A percentile compares a stretch with the other conserved stretches of the same genome.
phyloP scores from a whole-genome alignment of 2,113 vertebrate genomes.

The Theristicus caerulescens region DNA sequence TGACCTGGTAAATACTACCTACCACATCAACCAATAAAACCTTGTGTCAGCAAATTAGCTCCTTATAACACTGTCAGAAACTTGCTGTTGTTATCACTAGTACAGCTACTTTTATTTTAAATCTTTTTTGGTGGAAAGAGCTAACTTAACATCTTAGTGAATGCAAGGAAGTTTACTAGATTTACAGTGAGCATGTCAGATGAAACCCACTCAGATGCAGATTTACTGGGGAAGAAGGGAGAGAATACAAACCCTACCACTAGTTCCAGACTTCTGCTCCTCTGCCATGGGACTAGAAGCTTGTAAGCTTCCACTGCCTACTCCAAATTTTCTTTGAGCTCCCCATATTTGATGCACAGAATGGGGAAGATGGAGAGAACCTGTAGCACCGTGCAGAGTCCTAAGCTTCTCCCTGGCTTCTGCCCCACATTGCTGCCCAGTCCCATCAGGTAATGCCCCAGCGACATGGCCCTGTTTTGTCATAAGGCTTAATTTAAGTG shows the following conservation, averaged over 20 bases:
- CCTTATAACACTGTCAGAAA: not conserved
- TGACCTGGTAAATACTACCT: not conserved
- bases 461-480: not conserved
- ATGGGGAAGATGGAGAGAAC: not conserved
- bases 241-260: not conserved
- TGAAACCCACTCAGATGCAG: not conserved
- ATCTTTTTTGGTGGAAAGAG: not conserved
- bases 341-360: not conserved
- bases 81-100: not conserved
- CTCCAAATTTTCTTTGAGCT: not conserved
- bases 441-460: not conserved
- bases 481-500: not conserved
- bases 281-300: not conserved
- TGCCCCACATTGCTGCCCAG: not conserved
- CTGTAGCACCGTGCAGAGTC: not conserved
- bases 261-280: not conserved
- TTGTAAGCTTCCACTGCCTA: not conserved
- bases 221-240: not conserved
- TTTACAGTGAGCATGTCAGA: not conserved
- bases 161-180: not conserved
- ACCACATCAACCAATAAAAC: not conserved
- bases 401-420: not conserved
- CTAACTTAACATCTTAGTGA: not conserved
- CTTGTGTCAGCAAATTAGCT: not conserved
- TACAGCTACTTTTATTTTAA: not conserved